Evolutionary conservation across 2,888 invertebrate genomes (phyloP).

Genomic region (Amphipyra tragopoginis): DNA sequence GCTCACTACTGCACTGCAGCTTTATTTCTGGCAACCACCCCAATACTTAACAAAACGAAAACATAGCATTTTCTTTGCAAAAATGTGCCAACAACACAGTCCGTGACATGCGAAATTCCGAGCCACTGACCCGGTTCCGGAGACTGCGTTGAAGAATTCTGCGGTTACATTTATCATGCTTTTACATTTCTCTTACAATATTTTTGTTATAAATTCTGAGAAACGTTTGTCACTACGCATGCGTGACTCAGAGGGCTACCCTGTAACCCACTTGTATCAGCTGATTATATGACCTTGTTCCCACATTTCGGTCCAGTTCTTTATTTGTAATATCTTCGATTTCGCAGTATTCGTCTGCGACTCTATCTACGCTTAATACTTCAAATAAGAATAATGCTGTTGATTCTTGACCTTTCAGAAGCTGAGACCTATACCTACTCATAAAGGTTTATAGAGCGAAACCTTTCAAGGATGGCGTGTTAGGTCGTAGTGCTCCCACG

Average conservation of each 20-base stretch:
- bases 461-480: slow-evolving; percentile 49
- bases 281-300: slow-evolving; percentile 58
- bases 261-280: slow-evolving; percentile 43
- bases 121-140: slow-evolving; percentile 70
- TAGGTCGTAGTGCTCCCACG: slow-evolving; percentile 38
- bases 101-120: slow-evolving; percentile 64
- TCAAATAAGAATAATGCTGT: slow-evolving; percentile 32
- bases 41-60: slow-evolving; percentile 66
- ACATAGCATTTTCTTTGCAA: slow-evolving; percentile 63
- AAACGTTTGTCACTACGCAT: slow-evolving; percentile 46
- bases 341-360: neutral
- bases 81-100: slow-evolving; percentile 63
- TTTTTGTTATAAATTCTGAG: slow-evolving; percentile 37
- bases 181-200: slow-evolving; percentile 39
- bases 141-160: slow-evolving; percentile 49
- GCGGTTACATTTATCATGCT: slow-evolving; percentile 50
- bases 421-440: slow-evolving; percentile 8
- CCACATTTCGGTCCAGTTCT: slow-evolving; percentile 50
- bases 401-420: slow-evolving; percentile 40
- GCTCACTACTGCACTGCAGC: slow-evolving; percentile 88
- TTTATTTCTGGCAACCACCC: slow-evolving; percentile 87
- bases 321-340: slow-evolving; percentile 15
- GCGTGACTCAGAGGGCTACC: slow-evolving; percentile 47
- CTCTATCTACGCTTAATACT: neutral
- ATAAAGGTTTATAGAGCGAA: slow-evolving; percentile 36